Conservation (phyloP, 2,113 vertebrate species). For the Zingel zingel region DNA sequence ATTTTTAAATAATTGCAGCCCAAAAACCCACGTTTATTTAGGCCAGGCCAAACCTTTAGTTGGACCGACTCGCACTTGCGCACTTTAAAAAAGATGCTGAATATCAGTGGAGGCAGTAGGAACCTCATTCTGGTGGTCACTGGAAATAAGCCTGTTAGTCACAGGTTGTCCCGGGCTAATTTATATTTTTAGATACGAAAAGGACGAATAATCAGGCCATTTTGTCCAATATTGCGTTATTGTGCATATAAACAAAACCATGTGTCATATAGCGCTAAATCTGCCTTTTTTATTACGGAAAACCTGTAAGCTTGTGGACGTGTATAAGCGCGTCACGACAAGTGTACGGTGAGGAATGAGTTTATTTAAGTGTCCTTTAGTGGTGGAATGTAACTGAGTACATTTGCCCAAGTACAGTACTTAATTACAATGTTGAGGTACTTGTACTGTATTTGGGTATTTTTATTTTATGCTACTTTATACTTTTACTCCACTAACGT, state of each 20-base stretch:
- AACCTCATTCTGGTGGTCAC: slow-evolving; percentile 23
- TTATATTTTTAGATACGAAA: background rate
- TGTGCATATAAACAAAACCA: background rate
- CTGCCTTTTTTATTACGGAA: background rate
- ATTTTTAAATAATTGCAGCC: background rate
- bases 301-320: background rate
- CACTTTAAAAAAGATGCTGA: slow-evolving; percentile 63
- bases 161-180: background rate
- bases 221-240: too few relatives aligned
- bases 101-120: slow-evolving; percentile 41
- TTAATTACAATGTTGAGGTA: background rate
- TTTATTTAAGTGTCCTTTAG: too few relatives aligned
- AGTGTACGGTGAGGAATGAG: too few relatives aligned
- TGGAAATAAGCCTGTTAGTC: slow-evolving; percentile 27
- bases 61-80: slow-evolving; percentile 71
- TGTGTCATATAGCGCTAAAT: background rate
- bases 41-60: slow-evolving; percentile 32
- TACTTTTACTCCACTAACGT: background rate
- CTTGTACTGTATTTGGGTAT: background rate
- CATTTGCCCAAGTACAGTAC: too few relatives aligned
- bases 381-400: too few relatives aligned
- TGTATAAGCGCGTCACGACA: background rate
- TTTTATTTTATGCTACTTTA: background rate
- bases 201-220: background rate
- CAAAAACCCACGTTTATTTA: background rate